A percentile compares a stretch with the other conserved stretches of the same genome.
These are phyloP conservation scores for Todiramphus chloris DNA, from an alignment of 2,113 vertebrate species.

Conservation along the genomic window DNA sequence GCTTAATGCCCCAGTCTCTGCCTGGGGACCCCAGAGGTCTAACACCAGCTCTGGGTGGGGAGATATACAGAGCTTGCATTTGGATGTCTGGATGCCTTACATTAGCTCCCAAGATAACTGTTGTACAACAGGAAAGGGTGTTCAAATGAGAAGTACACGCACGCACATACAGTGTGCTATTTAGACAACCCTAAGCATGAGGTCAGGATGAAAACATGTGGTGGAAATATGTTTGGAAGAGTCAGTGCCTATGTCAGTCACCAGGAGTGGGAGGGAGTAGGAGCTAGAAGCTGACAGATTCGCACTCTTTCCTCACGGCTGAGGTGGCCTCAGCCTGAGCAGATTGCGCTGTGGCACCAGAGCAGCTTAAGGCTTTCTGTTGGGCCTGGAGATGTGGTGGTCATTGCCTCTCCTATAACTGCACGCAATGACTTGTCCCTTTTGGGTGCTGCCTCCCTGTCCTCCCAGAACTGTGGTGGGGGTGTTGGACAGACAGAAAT, in stretches of 20 bases:
- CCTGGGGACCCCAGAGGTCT: background rate
- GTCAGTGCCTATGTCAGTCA: constrained; percentile 38
- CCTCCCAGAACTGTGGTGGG: background rate
- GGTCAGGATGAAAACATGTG: constrained; percentile 70
- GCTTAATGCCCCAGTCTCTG: background rate
- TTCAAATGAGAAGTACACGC: constrained; percentile 38
- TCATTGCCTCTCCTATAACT: background rate
- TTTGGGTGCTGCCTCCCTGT: fast-evolving
- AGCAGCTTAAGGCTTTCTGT: background rate
- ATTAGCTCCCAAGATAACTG: constrained; percentile 46
- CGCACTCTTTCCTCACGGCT: background rate
- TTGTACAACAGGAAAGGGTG: constrained; percentile 60
- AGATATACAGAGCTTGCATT: background rate
- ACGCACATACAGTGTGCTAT: constrained; percentile 51
- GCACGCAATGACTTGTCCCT: background rate
- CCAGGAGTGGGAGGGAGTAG: constrained; percentile 40
- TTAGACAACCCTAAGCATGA: constrained; percentile 63
- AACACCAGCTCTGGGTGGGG: background rate
- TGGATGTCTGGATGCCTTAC: constrained; percentile 8
- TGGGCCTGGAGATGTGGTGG: background rate
- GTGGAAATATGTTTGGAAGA: constrained; percentile 72
- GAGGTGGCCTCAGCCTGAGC: background rate
- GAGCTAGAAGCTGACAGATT: constrained; percentile 53
- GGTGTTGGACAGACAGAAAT: background rate
- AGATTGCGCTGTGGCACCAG: constrained; percentile 3